These are phyloP conservation scores for Catocala fraxini DNA, from an alignment of 2,888 invertebrate genomes.

Conservation along the genomic window DNA sequence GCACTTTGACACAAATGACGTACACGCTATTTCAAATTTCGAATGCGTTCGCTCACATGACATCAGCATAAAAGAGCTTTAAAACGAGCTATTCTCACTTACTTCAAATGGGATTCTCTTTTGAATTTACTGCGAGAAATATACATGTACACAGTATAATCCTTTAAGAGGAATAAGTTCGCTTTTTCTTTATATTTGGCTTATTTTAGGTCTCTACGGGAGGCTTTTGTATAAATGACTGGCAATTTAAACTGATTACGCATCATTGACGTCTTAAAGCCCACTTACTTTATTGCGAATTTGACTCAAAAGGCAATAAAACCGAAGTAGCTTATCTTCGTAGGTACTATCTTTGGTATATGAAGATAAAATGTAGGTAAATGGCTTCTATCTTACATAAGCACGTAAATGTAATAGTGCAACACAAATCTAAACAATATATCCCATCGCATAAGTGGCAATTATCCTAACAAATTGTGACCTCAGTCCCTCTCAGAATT, in stretches of 20 bases:
- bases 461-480: conserved; percentile 23
- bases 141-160: conserved; percentile 18
- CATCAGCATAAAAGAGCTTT: conserved; percentile 43
- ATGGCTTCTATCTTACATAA: neutral
- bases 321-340: conserved; percentile 1
- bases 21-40: conserved; percentile 43
- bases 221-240: conserved; percentile 16
- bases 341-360: neutral
- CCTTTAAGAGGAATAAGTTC: conserved; percentile 19
- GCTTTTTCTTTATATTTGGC: conserved; percentile 15
- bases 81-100: conserved; percentile 34
- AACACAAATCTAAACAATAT: conserved; percentile 7
- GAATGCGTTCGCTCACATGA: conserved; percentile 41
- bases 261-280: conserved; percentile 13
- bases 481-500: conserved; percentile 12
- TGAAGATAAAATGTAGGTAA: neutral
- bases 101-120: conserved; percentile 22
- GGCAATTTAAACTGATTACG: conserved; percentile 9
- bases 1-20: conserved; percentile 41
- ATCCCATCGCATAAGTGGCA: conserved; percentile 8
- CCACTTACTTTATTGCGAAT: neutral
- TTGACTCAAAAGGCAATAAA: conserved; percentile 5
- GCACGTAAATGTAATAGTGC: neutral
- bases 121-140: conserved; percentile 15
- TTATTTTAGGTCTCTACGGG: conserved; percentile 7